Base-by-base conservation (phyloP, 2,113 vertebrate species). In the Talpa occidentalis region DNA sequence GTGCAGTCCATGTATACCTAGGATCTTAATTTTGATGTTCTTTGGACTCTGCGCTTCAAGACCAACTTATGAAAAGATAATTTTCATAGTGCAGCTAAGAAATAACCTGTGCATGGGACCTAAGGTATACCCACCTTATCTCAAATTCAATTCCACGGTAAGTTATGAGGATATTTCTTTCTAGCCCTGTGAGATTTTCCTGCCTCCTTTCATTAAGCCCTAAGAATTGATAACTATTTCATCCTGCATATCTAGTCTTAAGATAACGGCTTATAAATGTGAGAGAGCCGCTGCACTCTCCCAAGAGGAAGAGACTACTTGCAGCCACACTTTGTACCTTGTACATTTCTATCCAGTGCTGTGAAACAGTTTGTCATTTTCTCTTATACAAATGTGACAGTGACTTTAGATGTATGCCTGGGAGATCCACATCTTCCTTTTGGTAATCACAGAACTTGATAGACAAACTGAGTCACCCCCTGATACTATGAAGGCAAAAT, bases 141-240 rank as follows among this genome's bases (percentile, higher is more conserved):
- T 86, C 42, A 82, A 90, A 83, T 79, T 76, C 74, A 86, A 42
- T 70, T 96, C 87, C 70, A 82, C 14, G 35, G 2, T 66, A 83
- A 92, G 52, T 79, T 78, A 26, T 37, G 19, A 28, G 82, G n/a
- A 40, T 92, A 49, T 76, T 89, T 83, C 49, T 93, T 92, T 90
- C 47, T 86, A 78, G 14, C 2, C 6, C 64, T 83, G 8, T 44
- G 44, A 62, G 22, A 44, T 37, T 54, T 28, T 22, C 10, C 2
- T 21, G 7, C 21, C 22, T 73, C 56, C 3, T 11, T 92, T 56
- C 91, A 62, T 89, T 89, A 72, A 42, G 37, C 12, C 21, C 4
- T 85, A 42, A 73, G 37, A 84, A 89, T 69, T 69, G 7, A 12
- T 84, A 28, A 14, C 54, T 79, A 7, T 76, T 93, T 70, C 26